Evolutionary conservation across 2,888 invertebrate genomes (phyloP).

Genomic region (Hermodice carunculata): DNA sequence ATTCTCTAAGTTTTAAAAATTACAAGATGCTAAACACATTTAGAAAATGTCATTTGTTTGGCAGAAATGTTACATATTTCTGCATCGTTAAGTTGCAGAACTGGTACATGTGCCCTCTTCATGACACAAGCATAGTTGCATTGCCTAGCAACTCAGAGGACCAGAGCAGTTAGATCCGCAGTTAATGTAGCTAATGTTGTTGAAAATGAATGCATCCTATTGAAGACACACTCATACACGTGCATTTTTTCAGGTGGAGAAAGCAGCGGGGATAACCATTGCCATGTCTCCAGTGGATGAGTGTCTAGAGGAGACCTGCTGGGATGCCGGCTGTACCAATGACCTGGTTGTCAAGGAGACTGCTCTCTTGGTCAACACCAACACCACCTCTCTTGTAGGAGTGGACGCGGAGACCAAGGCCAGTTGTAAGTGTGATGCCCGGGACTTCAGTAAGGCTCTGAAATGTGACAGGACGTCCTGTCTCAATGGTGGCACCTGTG

Average conservation of each 20-base stretch:
- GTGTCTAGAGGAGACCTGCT: slow-evolving; percentile 55
- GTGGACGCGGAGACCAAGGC: slow-evolving; percentile 79
- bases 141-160: too few relatives aligned
- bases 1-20: too few relatives aligned
- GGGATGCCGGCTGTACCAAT: slow-evolving; percentile 90
- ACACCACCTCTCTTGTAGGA: slow-evolving; percentile 96
- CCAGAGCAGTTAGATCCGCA: too few relatives aligned
- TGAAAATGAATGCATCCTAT: too few relatives aligned
- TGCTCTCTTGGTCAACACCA: slow-evolving; percentile 89
- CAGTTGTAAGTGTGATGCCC: slow-evolving; percentile 5
- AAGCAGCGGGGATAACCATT: slow-evolving; percentile 71
- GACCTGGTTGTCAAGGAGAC: slow-evolving; percentile 75
- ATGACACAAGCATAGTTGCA: too few relatives aligned
- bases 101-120: too few relatives aligned
- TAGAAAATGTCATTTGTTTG: too few relatives aligned
- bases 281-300: slow-evolving; percentile 95
- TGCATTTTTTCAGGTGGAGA: slow-evolving; percentile 2
- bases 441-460: not conserved
- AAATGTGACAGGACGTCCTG: not conserved
- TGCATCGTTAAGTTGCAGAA: too few relatives aligned
- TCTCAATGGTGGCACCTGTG: slow-evolving; percentile 16
- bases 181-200: too few relatives aligned
- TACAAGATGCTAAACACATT: too few relatives aligned
- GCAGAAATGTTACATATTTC: too few relatives aligned
- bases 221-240: too few relatives aligned